phyloP scores from a whole-genome alignment of 2,888 invertebrate species.

The Cybosia mesomella region DNA sequence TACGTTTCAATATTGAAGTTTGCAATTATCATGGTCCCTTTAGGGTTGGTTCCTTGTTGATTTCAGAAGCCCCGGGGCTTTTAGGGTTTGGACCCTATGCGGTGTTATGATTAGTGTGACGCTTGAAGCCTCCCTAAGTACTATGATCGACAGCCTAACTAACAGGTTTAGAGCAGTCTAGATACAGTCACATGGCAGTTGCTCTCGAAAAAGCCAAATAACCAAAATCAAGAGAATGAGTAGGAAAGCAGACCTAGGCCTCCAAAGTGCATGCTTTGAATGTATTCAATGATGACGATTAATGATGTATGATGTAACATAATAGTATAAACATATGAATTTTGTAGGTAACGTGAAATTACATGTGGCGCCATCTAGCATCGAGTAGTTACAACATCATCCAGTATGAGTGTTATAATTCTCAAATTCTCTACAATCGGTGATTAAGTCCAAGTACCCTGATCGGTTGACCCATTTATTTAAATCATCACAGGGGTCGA shows the following conservation, averaged over 20 bases:
- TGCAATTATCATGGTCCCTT: constrained; percentile 26
- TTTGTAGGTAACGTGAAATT: too few relatives aligned
- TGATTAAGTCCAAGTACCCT: constrained; percentile 9
- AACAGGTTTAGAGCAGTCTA: neutral
- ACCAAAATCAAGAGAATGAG: too few relatives aligned
- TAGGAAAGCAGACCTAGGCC: too few relatives aligned
- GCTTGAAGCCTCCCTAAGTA: constrained; percentile 26
- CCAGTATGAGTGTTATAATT: neutral
- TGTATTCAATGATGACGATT: too few relatives aligned
- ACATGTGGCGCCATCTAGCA: constrained; percentile 32
- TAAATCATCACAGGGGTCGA: constrained; percentile 36
- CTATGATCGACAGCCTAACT: constrained; percentile 17
- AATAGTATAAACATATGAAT: too few relatives aligned
- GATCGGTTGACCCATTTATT: constrained; percentile 29
- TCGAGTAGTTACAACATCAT: neutral
- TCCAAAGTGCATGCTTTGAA: too few relatives aligned
- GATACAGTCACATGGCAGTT: constrained; percentile 1
- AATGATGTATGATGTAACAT: too few relatives aligned
- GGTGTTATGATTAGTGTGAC: constrained; percentile 44
- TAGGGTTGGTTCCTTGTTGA: constrained; percentile 38
- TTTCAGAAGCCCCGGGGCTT: constrained; percentile 36
- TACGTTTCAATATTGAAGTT: constrained; percentile 22
- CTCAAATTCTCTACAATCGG: neutral
- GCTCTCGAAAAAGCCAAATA: too few relatives aligned
- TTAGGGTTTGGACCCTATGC: constrained; percentile 20